phyloP scores from a whole-genome alignment of 1,140 invertebrate species.

The Penaeus japonicus region DNA sequence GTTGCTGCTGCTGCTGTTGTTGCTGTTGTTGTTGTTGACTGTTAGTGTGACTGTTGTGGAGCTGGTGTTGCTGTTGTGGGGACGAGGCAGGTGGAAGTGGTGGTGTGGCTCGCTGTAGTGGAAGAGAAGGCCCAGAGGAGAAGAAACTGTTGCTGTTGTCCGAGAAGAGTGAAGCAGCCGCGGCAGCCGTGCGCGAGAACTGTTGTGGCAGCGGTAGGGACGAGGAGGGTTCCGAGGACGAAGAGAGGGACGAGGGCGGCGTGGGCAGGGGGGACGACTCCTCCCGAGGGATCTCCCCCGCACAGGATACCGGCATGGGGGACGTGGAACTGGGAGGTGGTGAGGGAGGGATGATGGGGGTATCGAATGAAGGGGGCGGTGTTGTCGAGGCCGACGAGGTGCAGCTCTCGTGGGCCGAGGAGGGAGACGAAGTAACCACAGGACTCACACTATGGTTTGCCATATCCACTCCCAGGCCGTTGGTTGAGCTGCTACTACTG shows the following conservation, averaged over 20 bases:
- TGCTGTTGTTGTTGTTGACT: background rate
- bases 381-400: slow-evolving; percentile 48
- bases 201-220: slow-evolving; percentile 36
- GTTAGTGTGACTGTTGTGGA: slow-evolving; percentile 23
- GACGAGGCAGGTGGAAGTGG: slow-evolving; percentile 31
- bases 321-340: slow-evolving; percentile 53
- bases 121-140: slow-evolving; percentile 50
- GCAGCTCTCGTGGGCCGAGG: slow-evolving; percentile 45
- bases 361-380: slow-evolving; percentile 47
- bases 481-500: slow-evolving; percentile 20
- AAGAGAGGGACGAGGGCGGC: slow-evolving; percentile 50
- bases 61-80: slow-evolving; percentile 28
- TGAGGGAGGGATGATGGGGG: slow-evolving; percentile 41
- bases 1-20: background rate
- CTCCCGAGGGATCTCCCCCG: slow-evolving; percentile 25
- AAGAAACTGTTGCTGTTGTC: slow-evolving; percentile 59
- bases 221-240: slow-evolving; percentile 49
- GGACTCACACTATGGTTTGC: slow-evolving; percentile 29
- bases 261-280: slow-evolving; percentile 44
- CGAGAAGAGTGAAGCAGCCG: slow-evolving; percentile 47
- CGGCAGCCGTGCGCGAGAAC: slow-evolving; percentile 22
- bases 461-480: slow-evolving; percentile 19
- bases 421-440: slow-evolving; percentile 44
- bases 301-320: slow-evolving; percentile 28
- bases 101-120: slow-evolving; percentile 31